These are phyloP conservation scores for Paratrypauchen microcephalus DNA, from an alignment of 2,797 vertebrate genomes.

Conservation along the genomic window DNA sequence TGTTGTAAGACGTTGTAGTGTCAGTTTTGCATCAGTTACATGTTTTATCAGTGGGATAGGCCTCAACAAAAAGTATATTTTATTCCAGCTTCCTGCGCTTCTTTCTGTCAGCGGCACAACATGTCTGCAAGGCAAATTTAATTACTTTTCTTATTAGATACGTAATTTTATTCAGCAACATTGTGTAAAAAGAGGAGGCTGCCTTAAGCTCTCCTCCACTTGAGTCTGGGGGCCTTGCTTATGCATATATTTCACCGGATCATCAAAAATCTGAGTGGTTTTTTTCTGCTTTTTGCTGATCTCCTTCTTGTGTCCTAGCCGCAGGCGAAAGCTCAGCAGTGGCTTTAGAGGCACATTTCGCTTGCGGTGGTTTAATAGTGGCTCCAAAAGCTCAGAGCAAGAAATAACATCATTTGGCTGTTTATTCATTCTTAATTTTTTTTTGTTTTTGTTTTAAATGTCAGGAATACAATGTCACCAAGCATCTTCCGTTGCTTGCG, in stretches of 20 bases:
- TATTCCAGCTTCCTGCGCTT: slow-evolving; percentile 42
- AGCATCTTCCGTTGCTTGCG: not conserved
- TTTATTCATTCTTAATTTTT: not conserved
- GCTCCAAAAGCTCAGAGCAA: slow-evolving; percentile 15
- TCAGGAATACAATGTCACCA: not conserved
- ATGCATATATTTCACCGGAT: slow-evolving; percentile 35
- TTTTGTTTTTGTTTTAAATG: not conserved
- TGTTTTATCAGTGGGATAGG: slow-evolving; percentile 55
- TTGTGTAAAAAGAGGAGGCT: slow-evolving; percentile 30
- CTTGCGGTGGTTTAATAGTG: slow-evolving; percentile 49
- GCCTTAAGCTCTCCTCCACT: slow-evolving; percentile 17
- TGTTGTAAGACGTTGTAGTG: slow-evolving; percentile 41
- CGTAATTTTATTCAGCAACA: slow-evolving; percentile 52
- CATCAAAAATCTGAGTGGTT: slow-evolving; percentile 34
- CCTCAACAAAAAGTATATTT: slow-evolving; percentile 42
- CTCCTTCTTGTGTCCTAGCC: slow-evolving; percentile 39
- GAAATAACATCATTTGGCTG: not conserved
- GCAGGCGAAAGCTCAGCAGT: slow-evolving; percentile 29
- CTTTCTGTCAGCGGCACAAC: slow-evolving; percentile 42
- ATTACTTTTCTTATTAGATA: slow-evolving; percentile 70
- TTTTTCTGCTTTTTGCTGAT: slow-evolving; percentile 20
- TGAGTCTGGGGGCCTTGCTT: slow-evolving; percentile 24
- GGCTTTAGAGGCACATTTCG: slow-evolving; percentile 50
- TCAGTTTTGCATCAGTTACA: slow-evolving; percentile 37
- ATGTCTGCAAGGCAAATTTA: slow-evolving; percentile 62